Evolutionary conservation across 2,113 vertebrate genomes (phyloP).

Genomic region (Chaetura pelagica): DNA sequence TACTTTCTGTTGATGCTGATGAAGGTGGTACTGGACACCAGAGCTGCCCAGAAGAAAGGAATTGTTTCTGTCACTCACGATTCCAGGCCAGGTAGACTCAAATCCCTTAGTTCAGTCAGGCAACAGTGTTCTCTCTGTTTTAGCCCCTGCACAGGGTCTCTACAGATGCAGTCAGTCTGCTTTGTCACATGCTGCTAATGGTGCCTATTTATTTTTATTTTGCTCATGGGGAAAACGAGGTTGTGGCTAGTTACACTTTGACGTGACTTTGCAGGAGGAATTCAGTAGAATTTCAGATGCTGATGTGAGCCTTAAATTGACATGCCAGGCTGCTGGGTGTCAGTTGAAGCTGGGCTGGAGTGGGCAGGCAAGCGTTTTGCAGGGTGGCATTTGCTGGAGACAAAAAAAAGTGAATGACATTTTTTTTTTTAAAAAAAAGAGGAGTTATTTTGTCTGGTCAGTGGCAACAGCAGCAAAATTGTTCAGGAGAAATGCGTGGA

Average conservation of each 20-base stretch:
- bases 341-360: background rate
- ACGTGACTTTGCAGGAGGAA: background rate
- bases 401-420: background rate
- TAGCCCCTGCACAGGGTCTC: background rate
- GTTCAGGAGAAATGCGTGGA: background rate
- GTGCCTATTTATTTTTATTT: background rate
- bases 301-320: background rate
- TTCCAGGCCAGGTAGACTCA: background rate
- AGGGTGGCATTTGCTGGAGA: background rate
- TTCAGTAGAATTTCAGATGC: background rate
- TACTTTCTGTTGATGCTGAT: background rate
- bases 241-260: background rate
- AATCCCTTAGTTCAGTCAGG: background rate
- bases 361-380: background rate
- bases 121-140: background rate
- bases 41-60: background rate
- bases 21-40: background rate
- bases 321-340: background rate
- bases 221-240: background rate
- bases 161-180: background rate
- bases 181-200: background rate
- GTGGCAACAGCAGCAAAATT: background rate
- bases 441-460: background rate
- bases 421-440: too few relatives aligned
- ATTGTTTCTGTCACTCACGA: fast-evolving